Evolutionary conservation across 2,888 invertebrate genomes (phyloP), one percentile per base, ranked within the genome.

Genomic region (Petrophora chlorosata): DNA sequence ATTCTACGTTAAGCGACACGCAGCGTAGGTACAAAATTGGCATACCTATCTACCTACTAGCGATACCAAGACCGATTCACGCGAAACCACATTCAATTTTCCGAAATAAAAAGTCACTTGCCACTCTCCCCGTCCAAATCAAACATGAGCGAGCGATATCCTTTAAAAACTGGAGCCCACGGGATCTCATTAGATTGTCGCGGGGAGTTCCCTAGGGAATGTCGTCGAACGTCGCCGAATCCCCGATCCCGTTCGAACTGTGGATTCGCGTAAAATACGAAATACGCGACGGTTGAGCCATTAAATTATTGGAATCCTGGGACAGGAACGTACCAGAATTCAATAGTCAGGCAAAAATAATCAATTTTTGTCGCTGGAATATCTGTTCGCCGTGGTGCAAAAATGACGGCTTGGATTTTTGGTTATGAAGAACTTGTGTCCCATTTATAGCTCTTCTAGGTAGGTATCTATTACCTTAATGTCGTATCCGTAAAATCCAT

Each of bases 121-220:
- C 29, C n/a, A 40, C 14, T 40, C 35, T 29, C 13, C 16, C 7
- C 30, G 25, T 14, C 3, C 12, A 16, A 43, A 28, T 39, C 38
- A 33, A 33, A 38, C 15, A 33, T 36, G 61, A 58, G 56, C 54
- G 57, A 60, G 53, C 56, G 63, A 62, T 67, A 70, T 68, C 60
- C 63, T 61, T 64, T 61, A 68, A 69, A 72, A 73, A 67, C 70
- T 65, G 67, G 67, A 68, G 63, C 79, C 70, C 72, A 42, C 28
- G 73, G 72, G 79, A 76, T 58, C 76, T 80, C 79, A 79, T 80
- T 81, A 80, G 72, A 70, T 72, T 70, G 71, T 67, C 72, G 67
- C 67, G 57, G 44, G 48, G 29, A 54, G 10, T 55, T 59, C 67
- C 57, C 61, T 25, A 8, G 69, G 64, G 73, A 64, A 17, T 40